Evolutionary conservation across 1,140 invertebrate species (phyloP), one percentile per base, ranked within the genome.

Genomic region (Diorhabda carinulata): DNA sequence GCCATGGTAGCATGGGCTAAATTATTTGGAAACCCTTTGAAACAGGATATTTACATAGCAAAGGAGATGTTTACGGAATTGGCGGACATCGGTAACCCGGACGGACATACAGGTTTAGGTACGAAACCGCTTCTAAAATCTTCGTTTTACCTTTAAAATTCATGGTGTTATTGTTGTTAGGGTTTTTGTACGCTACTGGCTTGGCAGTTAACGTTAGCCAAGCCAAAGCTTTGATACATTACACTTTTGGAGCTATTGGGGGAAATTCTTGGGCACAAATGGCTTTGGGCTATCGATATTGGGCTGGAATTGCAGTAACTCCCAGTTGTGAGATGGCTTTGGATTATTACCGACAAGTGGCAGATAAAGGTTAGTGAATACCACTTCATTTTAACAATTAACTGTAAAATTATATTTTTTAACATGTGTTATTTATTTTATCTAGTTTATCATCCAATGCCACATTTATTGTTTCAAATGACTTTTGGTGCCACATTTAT

Each of bases 241-340:
- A 97, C 78, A 96, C 93, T 5, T 88, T 97, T 78, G 92, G 90
- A 44, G 93, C 97, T 10, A 80, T 98, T 3, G 95, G 93, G 2
- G 95, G 93, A 66, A 94, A 95, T 81, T 89, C 91, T 7, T 90
- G 91, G 80, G 96, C 96, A 6, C 95, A 97, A 83, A 98, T 99
- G 96, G 92, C 94, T 40, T 81, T 99, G 57, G 97, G 91, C 1
- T 94, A 94, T 82, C 85, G 93, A 7, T 90, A 97, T 82, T 96
- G 92, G 89, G 88, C 91, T n/a, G 96, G 96, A 0, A 89, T 96
- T 61, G 92, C 93, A 61, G 91, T 98, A 1, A 86, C 90, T 9
- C 85, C 87, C 2, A 96, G 90, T 72, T 99, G 97, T 82, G 96
- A 97, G 79, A 91, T 89, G 77, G 93, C 97, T 9, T 83, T 99